Percentiles rank a stretch among this genome's conserved stretches.
phyloP scores from a whole-genome alignment of 2,888 invertebrate genomes.

The Ctena decussata region DNA sequence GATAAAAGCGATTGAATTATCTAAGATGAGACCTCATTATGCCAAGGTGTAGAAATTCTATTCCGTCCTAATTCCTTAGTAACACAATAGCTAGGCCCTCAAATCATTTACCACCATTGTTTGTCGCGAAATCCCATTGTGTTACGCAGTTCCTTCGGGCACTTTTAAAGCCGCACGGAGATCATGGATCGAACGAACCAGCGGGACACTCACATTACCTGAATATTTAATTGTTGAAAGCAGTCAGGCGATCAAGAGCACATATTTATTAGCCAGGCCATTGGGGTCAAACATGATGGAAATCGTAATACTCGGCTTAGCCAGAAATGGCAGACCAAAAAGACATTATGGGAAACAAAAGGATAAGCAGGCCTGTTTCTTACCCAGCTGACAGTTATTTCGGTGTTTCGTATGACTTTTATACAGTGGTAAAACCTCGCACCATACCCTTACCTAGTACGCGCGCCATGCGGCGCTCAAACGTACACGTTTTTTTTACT shows the following conservation, averaged over 20 bases:
- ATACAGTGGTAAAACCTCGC: too few relatives aligned
- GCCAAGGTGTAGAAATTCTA: constrained; percentile 60
- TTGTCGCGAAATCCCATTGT: constrained; percentile 48
- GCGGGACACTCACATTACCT: constrained; percentile 57
- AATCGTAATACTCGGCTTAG: not conserved
- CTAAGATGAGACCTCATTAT: constrained; percentile 53
- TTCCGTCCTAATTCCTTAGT: constrained; percentile 44
- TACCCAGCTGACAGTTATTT: too few relatives aligned
- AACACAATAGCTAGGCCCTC: constrained; percentile 26
- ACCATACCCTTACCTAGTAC: too few relatives aligned
- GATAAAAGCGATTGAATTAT: constrained; percentile 53
- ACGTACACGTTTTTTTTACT: too few relatives aligned
- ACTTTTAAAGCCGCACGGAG: constrained; percentile 40
- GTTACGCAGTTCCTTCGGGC: constrained; percentile 31
- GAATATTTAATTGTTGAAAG: constrained; percentile 41
- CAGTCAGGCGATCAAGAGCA: constrained; percentile 23
- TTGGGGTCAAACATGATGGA: constrained; percentile 28
- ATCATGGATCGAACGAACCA: constrained; percentile 30
- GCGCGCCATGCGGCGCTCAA: too few relatives aligned
- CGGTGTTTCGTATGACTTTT: too few relatives aligned
- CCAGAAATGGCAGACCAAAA: not conserved
- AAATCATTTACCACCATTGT: constrained; percentile 62
- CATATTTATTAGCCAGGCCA: constrained; percentile 12
- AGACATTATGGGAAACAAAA: not conserved
- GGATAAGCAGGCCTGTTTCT: too few relatives aligned